Base-by-base conservation (phyloP, 92 coral and sea anemone species). In the Bergia sp. region DNA sequence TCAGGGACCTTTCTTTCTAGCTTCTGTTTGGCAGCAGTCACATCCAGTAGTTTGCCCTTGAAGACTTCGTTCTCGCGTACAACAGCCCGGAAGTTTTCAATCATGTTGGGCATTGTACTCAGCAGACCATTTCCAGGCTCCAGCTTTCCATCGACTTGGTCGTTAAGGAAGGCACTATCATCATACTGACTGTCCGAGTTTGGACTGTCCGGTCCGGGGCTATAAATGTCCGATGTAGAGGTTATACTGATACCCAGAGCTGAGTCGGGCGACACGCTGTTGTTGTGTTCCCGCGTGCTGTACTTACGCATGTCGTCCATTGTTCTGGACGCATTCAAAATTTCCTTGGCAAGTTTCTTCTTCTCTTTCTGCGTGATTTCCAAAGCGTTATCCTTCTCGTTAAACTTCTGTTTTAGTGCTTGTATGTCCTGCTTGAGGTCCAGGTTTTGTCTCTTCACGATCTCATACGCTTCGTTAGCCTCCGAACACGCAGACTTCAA, bases 391-490 rank as follows among this genome's bases (percentile, higher is more conserved):
- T 90, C 95, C 43, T 87, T 86, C 43, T 94, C 93, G 44, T 55
- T 86, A 8, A 95, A 85, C 41, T 86, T 90, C 77, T 93, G 88
- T 90, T 90, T 95, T 37, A 90, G 49, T 5, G 82, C 80, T 44
- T 92, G 89, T 83, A 95, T 89, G 42, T 95, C 95, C 37, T 85
- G 88, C 36, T 89, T 90, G 74, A 95, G 93, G 41, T 90, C 94
- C 6, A 89, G 42, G 86, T 95, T 95, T 64, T 95, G 98, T 9
- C 91, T 92, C 85, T 95, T 95, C 73, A 95, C 98, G 13, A 95
- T 95, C 82, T 93, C 96, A 65, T 95, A 95, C 16, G 98, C 98
- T 85, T 95, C 98, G 84, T 95, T 95, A 3, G 98, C 98, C 61
- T 95, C 98, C 0, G 98, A 93, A 37, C 98, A 95, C 23, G 98